Conservation (phyloP, 2,888 invertebrate genomes). For the Willowsia nigromaculata region DNA sequence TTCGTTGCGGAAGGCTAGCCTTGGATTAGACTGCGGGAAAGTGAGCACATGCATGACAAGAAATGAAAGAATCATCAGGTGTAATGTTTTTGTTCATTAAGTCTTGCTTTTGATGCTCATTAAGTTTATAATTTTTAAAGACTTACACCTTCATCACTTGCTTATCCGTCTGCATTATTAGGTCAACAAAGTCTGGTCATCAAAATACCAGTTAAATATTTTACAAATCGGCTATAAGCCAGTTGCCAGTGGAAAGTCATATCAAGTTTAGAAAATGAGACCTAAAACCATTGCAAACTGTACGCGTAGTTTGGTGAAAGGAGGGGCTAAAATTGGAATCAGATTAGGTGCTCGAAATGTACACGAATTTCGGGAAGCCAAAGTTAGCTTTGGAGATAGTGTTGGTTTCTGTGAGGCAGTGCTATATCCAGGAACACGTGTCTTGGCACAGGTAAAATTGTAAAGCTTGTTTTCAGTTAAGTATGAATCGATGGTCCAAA, state of each 20-base stretch:
- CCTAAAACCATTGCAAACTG: conserved; percentile 75
- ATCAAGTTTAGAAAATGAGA: conserved; percentile 63
- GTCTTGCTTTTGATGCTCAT: no score
- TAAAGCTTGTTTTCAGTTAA: not conserved
- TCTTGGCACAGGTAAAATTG: conserved; percentile 74
- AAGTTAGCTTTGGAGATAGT: conserved; percentile 73
- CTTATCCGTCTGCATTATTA: no score
- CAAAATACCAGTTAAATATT: no score
- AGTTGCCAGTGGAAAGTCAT: not conserved
- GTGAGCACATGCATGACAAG: not conserved
- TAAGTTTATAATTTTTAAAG: no score
- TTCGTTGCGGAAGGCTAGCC: no score
- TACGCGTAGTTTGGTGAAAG: conserved; percentile 67
- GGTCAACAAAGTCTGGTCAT: no score
- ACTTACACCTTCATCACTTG: no score
- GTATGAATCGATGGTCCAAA: not conserved
- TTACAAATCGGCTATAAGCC: no score
- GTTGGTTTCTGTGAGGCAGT: conserved; percentile 76
- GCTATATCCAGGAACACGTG: conserved; percentile 75
- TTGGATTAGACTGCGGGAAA: not conserved
- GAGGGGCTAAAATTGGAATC: conserved; percentile 74
- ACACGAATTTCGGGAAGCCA: conserved; percentile 72
- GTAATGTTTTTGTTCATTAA: no score
- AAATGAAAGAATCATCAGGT: not conserved
- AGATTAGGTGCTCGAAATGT: conserved; percentile 72